Evolutionary conservation across 2,797 vertebrate genomes (phyloP).

Genomic region (Betta splendens): DNA sequence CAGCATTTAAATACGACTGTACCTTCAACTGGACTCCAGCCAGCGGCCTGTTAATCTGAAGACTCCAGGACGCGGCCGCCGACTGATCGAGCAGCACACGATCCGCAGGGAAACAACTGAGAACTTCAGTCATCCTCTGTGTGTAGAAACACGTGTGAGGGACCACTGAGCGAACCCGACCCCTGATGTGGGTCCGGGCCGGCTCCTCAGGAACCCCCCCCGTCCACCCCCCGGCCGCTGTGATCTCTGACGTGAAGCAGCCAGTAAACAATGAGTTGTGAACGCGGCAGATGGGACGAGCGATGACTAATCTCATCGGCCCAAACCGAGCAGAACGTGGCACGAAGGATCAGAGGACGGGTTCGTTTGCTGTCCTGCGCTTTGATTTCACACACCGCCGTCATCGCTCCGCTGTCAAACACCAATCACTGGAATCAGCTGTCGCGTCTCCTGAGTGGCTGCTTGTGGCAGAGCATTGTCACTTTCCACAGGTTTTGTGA

Average conservation of each 20-base stretch:
- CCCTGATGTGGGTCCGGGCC: slow-evolving; percentile 31
- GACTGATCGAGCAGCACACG: background rate
- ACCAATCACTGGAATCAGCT: slow-evolving; percentile 53
- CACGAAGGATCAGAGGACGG: slow-evolving; percentile 41
- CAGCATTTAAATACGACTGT: too few relatives aligned
- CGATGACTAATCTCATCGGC: slow-evolving; percentile 57
- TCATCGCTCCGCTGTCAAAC: slow-evolving; percentile 50
- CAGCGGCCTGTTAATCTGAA: background rate
- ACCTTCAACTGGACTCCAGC: too few relatives aligned
- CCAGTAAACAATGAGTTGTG: slow-evolving; percentile 69
- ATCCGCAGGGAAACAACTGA: background rate
- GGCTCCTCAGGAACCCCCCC: slow-evolving; percentile 37
- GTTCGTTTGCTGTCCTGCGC: slow-evolving; percentile 17
- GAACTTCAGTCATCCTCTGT: too few relatives aligned
- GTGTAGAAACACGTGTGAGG: slow-evolving; percentile 49
- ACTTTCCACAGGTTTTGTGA: slow-evolving; percentile 39
- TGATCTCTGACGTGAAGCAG: slow-evolving; percentile 62
- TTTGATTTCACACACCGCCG: slow-evolving; percentile 59
- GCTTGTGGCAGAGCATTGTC: slow-evolving; percentile 31
- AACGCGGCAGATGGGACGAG: slow-evolving; percentile 72
- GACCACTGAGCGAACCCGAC: slow-evolving; percentile 56
- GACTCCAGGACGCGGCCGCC: background rate
- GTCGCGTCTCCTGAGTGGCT: slow-evolving; percentile 36
- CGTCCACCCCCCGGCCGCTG: slow-evolving; percentile 40
- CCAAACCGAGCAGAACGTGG: slow-evolving; percentile 38